A percentile compares a stretch with the other conserved stretches of the same genome.
phyloP scores from a whole-genome alignment of 2,888 invertebrate genomes.

The Argyra leucocephala region DNA sequence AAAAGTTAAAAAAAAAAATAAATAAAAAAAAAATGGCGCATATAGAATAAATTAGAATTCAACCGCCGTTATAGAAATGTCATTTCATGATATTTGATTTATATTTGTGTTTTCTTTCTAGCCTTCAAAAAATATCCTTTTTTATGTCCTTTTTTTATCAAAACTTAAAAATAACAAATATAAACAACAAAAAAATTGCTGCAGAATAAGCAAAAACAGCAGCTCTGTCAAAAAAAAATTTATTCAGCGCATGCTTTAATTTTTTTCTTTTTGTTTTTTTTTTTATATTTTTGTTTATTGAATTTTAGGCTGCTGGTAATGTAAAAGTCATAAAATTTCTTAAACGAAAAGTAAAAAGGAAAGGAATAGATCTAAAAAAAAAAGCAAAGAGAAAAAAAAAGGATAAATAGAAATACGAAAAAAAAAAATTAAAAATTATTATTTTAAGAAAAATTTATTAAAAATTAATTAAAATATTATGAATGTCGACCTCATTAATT shows the following conservation, averaged over 20 bases:
- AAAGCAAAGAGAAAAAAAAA: no score
- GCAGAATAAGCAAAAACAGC: not conserved
- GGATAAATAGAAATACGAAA: not conserved
- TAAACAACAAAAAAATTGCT: not conserved
- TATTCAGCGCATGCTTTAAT: not conserved
- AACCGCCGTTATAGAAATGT: no score
- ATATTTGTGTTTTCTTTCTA: not conserved
- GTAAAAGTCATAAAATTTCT: not conserved
- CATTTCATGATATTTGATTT: no score
- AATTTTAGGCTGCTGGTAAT: slow-evolving; percentile 3
- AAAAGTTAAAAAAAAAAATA: no score
- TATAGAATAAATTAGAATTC: no score
- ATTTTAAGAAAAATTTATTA: not conserved
- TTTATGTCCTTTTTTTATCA: not conserved
- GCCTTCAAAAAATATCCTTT: not conserved
- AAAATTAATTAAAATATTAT: slow-evolving; percentile 49
- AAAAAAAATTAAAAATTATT: not conserved
- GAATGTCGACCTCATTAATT: slow-evolving; percentile 83
- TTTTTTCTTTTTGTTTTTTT: no score
- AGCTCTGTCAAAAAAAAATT: not conserved
- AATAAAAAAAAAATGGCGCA: no score
- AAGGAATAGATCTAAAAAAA: not conserved
- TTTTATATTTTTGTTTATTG: slow-evolving; percentile 6
- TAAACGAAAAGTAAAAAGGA: not conserved
- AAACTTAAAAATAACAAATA: not conserved